Evolutionary conservation across 2,113 vertebrate genomes (phyloP).

Genomic region (Carassius carassius): DNA sequence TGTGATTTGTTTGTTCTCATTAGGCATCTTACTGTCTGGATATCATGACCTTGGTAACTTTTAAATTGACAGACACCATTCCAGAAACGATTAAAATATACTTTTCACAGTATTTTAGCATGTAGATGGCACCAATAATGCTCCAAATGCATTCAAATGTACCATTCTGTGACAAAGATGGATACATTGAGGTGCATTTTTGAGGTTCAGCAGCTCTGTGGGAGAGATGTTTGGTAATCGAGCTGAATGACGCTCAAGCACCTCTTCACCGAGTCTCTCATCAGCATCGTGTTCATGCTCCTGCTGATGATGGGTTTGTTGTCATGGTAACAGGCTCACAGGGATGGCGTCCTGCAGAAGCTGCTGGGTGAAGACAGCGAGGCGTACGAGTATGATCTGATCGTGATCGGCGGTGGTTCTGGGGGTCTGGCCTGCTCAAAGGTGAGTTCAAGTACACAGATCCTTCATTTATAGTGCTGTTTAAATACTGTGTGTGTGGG

Average conservation of each 20-base stretch:
- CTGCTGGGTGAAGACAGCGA: slow-evolving; percentile 75
- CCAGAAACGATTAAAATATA: too few species aligned
- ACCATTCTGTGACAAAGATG: neutral
- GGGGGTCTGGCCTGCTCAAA: slow-evolving; percentile 95
- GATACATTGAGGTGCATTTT: neutral
- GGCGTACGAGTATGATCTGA: slow-evolving; percentile 89
- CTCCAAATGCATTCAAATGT: neutral
- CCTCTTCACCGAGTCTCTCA: slow-evolving; percentile 43
- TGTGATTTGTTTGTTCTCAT: too few species aligned
- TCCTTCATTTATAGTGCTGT: neutral
- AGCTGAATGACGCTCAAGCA: slow-evolving; percentile 53
- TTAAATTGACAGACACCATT: too few species aligned
- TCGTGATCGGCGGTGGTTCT: slow-evolving; percentile 93
- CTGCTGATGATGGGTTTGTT: slow-evolving; percentile 43
- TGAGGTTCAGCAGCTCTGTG: slow-evolving; percentile 10
- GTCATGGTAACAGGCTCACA: slow-evolving; percentile 79
- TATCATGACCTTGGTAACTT: too few species aligned
- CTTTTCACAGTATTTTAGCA: neutral
- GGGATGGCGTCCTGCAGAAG: slow-evolving; percentile 84
- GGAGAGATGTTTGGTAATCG: slow-evolving; percentile 26
- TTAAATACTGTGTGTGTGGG: neutral
- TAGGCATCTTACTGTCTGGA: too few species aligned
- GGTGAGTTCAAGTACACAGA: slow-evolving; percentile 71
- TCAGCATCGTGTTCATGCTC: slow-evolving; percentile 22
- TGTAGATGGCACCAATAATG: neutral